Evolutionary conservation across 1,140 invertebrate genomes (phyloP).

Genomic region (Drosophila nasuta): DNA sequence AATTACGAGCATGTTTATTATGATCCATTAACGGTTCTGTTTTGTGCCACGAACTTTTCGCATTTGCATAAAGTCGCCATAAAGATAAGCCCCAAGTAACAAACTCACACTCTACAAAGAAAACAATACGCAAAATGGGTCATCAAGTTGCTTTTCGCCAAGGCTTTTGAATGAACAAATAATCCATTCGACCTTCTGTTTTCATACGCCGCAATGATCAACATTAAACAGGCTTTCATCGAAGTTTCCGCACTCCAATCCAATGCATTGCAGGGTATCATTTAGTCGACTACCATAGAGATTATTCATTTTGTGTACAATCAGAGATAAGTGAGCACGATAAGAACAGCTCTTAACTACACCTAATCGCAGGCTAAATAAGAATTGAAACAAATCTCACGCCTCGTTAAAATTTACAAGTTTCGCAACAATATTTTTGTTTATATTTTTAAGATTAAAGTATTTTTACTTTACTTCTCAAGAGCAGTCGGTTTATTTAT

Average conservation of each 20-base stretch:
- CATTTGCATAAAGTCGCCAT: conserved; percentile 12
- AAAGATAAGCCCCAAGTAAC: conserved; percentile 16
- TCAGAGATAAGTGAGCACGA: conserved; percentile 10
- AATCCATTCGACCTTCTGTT: neutral
- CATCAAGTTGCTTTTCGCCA: neutral
- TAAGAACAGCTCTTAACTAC: conserved; percentile 6
- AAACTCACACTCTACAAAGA: neutral
- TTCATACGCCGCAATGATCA: neutral
- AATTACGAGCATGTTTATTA: conserved; percentile 14
- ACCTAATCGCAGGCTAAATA: conserved; percentile 26
- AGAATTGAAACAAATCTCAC: neutral
- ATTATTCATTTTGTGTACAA: neutral
- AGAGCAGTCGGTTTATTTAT: neutral
- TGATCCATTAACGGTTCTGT: conserved; percentile 23
- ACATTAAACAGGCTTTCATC: too few species aligned
- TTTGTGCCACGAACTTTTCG: conserved; percentile 4
- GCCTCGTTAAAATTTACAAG: neutral
- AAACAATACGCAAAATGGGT: conserved; percentile 16
- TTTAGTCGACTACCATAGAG: neutral
- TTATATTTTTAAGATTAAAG: too few species aligned
- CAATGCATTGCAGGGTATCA: neutral
- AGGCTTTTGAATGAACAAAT: neutral
- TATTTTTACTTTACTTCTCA: neutral
- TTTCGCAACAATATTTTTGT: too few species aligned
- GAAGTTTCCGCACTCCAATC: neutral